Conservation (phyloP, 2,113 vertebrate genomes). For the Carollia perspicillata region DNA sequence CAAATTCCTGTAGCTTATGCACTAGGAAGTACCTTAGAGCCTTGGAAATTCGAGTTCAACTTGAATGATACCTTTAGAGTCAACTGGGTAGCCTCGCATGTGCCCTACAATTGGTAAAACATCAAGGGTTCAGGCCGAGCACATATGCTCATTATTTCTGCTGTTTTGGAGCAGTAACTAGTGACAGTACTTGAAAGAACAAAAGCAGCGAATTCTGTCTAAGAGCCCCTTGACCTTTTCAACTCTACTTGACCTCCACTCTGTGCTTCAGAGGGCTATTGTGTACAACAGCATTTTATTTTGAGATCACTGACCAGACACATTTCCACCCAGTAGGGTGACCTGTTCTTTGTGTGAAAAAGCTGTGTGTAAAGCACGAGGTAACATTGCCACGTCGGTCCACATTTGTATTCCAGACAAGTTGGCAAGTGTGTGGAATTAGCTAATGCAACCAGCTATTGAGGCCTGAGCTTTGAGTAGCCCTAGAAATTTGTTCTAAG, state of each 20-base stretch:
- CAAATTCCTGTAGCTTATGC: conserved; percentile 5
- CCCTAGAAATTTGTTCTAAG: conserved; percentile 23
- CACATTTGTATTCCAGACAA: conserved; percentile 55
- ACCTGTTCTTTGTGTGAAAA: conserved; percentile 60
- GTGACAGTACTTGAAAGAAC: conserved; percentile 70
- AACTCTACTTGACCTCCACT: conserved; percentile 47
- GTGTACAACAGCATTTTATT: conserved; percentile 68
- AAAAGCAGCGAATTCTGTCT: conserved; percentile 59
- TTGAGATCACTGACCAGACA: conserved; percentile 67
- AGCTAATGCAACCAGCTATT: neutral
- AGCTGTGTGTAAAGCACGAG: conserved; percentile 10
- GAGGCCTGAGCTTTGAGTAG: neutral
- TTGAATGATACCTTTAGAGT: conserved; percentile 79
- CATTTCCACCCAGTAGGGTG: conserved; percentile 56
- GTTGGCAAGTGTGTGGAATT: conserved; percentile 6
- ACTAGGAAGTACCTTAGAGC: conserved; percentile 24
- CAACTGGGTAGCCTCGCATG: conserved; percentile 76
- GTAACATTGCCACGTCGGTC: neutral
- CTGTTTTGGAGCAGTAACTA: conserved; percentile 60
- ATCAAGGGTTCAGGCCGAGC: conserved; percentile 76
- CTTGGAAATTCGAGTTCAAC: conserved; percentile 45
- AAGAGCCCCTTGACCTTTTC: conserved; percentile 69
- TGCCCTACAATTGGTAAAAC: conserved; percentile 79
- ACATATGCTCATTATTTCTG: conserved; percentile 73
- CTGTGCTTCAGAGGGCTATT: conserved; percentile 52